These are phyloP conservation scores for Chiroxiphia lanceolata DNA, from an alignment of 2,797 vertebrate species.

Conservation along the genomic window DNA sequence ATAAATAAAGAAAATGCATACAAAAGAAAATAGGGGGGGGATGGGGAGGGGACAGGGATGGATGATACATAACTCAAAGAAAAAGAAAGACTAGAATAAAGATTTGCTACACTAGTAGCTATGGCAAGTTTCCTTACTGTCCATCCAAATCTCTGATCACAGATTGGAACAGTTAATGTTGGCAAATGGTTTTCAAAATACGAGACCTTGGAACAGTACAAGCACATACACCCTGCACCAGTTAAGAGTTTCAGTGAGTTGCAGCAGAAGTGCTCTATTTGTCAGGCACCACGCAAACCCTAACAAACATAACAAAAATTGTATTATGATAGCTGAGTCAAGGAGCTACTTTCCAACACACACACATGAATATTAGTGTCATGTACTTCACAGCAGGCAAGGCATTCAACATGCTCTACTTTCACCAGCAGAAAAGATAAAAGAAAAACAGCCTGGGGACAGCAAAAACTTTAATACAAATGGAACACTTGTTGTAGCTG, in stretches of 20 bases:
- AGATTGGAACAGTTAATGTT: neutral
- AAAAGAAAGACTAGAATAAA: neutral
- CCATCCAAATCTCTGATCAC: neutral
- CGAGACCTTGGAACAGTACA: neutral
- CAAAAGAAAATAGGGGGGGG: neutral
- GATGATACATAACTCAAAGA: neutral
- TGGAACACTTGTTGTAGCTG: neutral
- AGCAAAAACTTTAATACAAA: neutral
- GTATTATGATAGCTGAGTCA: constrained; percentile 27
- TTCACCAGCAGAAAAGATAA: neutral
- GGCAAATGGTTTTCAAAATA: neutral
- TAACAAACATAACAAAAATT: neutral
- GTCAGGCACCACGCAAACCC: neutral
- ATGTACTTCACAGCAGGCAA: neutral
- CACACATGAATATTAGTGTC: neutral
- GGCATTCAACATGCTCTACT: neutral
- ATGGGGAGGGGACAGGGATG: rapidly evolving
- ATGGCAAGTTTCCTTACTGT: neutral
- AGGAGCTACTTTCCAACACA: constrained; percentile 26
- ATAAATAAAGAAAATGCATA: neutral
- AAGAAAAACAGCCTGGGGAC: neutral
- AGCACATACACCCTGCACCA: neutral
- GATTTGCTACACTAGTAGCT: neutral
- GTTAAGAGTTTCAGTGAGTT: neutral
- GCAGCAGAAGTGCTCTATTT: neutral